Percentiles rank a stretch among this genome's conserved stretches.
Evolutionary conservation across 2,888 invertebrate species (phyloP).

Genomic region (Muschampia plurimacula): DNA sequence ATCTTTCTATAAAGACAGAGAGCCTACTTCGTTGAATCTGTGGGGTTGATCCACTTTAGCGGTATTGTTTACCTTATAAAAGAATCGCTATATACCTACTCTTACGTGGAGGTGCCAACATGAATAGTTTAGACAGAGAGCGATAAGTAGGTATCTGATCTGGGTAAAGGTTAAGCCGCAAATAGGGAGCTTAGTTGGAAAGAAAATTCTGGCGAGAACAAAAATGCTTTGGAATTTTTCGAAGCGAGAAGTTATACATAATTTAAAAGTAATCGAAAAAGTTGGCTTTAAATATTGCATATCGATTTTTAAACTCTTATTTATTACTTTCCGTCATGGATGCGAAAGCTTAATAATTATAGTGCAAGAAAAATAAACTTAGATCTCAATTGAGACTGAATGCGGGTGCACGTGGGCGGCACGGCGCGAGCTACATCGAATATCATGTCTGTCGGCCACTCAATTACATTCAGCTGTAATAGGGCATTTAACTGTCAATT

Average conservation of each 20-base stretch:
- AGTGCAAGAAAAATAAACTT: slow-evolving; percentile 52
- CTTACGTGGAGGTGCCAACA: slow-evolving; percentile 16
- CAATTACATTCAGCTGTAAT: slow-evolving; percentile 67
- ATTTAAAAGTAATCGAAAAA: slow-evolving; percentile 1
- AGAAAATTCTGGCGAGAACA: background rate
- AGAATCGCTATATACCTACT: slow-evolving; percentile 33
- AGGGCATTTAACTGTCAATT: slow-evolving; percentile 76
- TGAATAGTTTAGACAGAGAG: slow-evolving; percentile 12
- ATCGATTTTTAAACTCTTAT: slow-evolving; percentile 30
- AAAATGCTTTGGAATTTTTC: background rate
- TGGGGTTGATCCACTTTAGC: slow-evolving; percentile 34
- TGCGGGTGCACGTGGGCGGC: slow-evolving; percentile 52
- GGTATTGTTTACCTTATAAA: slow-evolving; percentile 35
- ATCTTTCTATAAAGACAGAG: slow-evolving; percentile 14
- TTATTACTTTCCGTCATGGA: slow-evolving; percentile 30
- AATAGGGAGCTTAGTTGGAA: slow-evolving; percentile 9
- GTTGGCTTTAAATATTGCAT: slow-evolving; percentile 27
- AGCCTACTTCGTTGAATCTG: slow-evolving; percentile 27
- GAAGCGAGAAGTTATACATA: background rate
- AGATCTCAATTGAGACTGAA: slow-evolving; percentile 50
- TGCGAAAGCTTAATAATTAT: slow-evolving; percentile 44
- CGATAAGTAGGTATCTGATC: slow-evolving; percentile 17
- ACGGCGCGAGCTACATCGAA: slow-evolving; percentile 2
- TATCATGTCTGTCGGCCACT: slow-evolving; percentile 53
- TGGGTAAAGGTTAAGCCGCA: slow-evolving; percentile 17